Base-by-base conservation (phyloP, 2,797 vertebrate species). In the Ptychobarbus kaznakovi region DNA sequence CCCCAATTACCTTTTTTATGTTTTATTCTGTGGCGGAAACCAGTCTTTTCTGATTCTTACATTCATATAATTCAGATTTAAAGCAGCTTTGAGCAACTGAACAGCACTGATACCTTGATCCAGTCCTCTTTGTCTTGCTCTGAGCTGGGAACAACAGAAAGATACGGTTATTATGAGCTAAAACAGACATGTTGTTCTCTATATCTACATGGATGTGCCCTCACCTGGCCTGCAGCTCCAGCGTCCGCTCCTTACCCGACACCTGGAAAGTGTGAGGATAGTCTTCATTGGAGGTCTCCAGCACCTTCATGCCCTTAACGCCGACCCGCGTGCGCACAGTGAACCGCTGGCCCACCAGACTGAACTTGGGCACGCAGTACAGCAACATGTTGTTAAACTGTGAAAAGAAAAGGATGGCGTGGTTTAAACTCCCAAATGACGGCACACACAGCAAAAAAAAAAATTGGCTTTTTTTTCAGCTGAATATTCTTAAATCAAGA, bases 351-450 rank as follows among this genome's bases (percentile, higher is more conserved):
- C 97, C 96, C 75, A 96, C 93, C 38, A 97, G 95, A 92, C 97
- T 96, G 91, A 98, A 96, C 88, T 93, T 96, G 3, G 97, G 95
- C 66, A 94, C 93, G 56, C 97, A 98, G 94, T 95, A 97, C 61
- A 98, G 94, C 91, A 98, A 90, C 90, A 97, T 96, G 93, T 97
- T 97, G 95, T 97, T 98, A 92, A 98, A 98, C 97, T 97, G 93
- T 15, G 6, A 35, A 32, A 9, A 89, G 72, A 61, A 86, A 73
- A 85, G 6, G 0, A 51, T 5, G 15, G 1, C 0, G 0, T 38
- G 32, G 51, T 56, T 76, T 40, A 1, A 56, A 46, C 32, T 58
- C 16, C 18, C 42, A 51, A 15, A n/a, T 25, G 40, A 40, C 10
- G 22, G 13, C 2, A 6, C n/a, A 15, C 4, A 2, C 12, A n/a